phyloP scores from a whole-genome alignment of 1,140 invertebrate species.

The Phenacoccus solenopsis region DNA sequence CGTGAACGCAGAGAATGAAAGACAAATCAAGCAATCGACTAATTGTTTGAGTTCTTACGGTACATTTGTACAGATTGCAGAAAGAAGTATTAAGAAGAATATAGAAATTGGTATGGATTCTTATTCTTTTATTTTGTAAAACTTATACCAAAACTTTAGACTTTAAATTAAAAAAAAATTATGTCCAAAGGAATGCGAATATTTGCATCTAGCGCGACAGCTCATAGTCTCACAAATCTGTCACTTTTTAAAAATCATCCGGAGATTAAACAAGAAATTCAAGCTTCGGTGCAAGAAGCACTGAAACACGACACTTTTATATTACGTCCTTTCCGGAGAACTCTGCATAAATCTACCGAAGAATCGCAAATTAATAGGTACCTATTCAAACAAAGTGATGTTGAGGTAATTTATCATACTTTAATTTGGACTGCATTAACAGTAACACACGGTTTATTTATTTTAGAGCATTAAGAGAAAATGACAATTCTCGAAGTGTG shows the following conservation, averaged over 20 bases:
- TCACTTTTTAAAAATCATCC: not conserved
- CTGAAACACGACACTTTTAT: not conserved
- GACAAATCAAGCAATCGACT: constrained; percentile 18
- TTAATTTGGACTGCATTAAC: not conserved
- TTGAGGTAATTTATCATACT: constrained; percentile 1
- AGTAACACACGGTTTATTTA: too few species aligned
- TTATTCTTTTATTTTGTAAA: too few species aligned
- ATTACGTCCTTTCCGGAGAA: not conserved
- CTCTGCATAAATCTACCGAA: not conserved
- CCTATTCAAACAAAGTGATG: not conserved
- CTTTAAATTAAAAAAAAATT: too few species aligned
- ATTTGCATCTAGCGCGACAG: constrained; percentile 11
- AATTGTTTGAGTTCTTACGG: constrained; percentile 19
- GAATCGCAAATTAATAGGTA: not conserved
- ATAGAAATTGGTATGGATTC: constrained; percentile 19
- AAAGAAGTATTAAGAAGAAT: not conserved
- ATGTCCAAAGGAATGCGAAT: constrained; percentile 13
- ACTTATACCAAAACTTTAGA: too few species aligned
- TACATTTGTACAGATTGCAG: constrained; percentile 16
- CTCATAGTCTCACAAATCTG: not conserved
- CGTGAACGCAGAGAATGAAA: constrained; percentile 14
- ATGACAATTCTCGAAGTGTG: not conserved
- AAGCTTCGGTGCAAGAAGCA: constrained; percentile 1
- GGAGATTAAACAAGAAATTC: constrained; percentile 13
- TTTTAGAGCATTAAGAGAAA: not conserved